phyloP scores from a whole-genome alignment of 2,797 vertebrate genomes.

The Morelia viridis region DNA sequence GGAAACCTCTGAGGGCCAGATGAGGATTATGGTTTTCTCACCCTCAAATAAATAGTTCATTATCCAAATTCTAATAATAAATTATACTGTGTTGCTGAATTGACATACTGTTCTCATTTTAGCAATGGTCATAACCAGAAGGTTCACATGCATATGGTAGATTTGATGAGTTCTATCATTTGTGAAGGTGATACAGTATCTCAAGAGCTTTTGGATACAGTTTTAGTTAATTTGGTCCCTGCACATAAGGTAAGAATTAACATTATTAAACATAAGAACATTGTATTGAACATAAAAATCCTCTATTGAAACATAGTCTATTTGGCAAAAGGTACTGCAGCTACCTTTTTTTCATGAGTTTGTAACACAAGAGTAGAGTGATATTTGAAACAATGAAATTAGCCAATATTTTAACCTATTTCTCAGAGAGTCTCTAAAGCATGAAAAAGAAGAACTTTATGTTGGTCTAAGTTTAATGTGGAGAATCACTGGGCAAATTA shows the following conservation, averaged over 20 bases:
- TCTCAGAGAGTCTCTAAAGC: background rate
- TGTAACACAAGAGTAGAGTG: background rate
- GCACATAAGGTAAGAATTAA: constrained; percentile 88
- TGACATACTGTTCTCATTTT: constrained; percentile 66
- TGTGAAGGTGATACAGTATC: constrained; percentile 98
- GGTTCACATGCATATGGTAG: constrained; percentile 99
- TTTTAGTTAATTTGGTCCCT: constrained; percentile 95
- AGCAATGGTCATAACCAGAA: constrained; percentile 99
- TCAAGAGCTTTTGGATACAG: constrained; percentile 95
- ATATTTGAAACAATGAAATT: background rate
- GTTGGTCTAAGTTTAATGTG: background rate
- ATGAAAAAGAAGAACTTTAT: background rate
- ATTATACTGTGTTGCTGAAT: background rate
- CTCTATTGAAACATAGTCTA: background rate
- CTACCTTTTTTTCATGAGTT: background rate
- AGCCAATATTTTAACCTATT: background rate
- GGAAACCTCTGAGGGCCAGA: background rate
- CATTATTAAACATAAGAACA: background rate
- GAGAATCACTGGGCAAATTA: background rate
- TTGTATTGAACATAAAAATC: background rate
- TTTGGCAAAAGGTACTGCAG: background rate
- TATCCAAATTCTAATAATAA: background rate
- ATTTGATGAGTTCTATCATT: constrained; percentile 99
- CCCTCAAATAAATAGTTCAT: background rate
- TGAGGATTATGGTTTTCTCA: background rate